A percentile compares a stretch with the other conserved stretches of the same genome.
Evolutionary conservation across 2,888 invertebrate genomes (phyloP).

Genomic region (Zygothrica quintamaculata): DNA sequence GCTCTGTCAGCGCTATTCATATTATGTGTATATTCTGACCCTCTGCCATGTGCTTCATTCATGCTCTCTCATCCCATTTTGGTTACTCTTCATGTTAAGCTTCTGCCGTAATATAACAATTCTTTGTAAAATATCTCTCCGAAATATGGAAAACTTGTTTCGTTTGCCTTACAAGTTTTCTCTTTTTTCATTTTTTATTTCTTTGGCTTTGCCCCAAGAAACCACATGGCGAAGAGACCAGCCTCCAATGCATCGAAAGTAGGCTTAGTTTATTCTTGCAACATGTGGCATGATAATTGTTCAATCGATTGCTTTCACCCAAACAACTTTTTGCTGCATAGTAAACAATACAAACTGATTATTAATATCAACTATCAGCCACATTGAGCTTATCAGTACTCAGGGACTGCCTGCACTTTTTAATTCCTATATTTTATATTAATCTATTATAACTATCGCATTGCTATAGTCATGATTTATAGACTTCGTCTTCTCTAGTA

Average conservation of each 20-base stretch:
- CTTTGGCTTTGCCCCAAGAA: conserved; percentile 6
- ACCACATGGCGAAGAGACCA: conserved; percentile 8
- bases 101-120: conserved; percentile 2
- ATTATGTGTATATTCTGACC: background rate
- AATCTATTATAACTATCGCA: background rate
- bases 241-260: conserved; percentile 6
- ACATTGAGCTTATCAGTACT: conserved; percentile 27
- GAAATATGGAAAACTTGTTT: background rate
- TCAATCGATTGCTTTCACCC: conserved; percentile 37
- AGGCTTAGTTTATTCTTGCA: conserved; percentile 37
- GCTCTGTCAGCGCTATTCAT: conserved; percentile 14
- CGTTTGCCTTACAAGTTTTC: conserved; percentile 39
- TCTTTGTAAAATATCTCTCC: background rate
- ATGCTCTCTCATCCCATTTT: too few relatives aligned
- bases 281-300: conserved; percentile 40
- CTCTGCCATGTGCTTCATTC: too few relatives aligned
- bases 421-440: background rate
- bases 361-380: conserved; percentile 16
- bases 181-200: conserved; percentile 33
- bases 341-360: conserved; percentile 17
- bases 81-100: background rate
- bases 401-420: conserved; percentile 12
- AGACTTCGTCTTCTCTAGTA: too few relatives aligned
- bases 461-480: conserved; percentile 11
- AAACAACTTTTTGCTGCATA: conserved; percentile 33